Conservation (phyloP, 2,888 invertebrate species). For the Argyresthia albistria region DNA sequence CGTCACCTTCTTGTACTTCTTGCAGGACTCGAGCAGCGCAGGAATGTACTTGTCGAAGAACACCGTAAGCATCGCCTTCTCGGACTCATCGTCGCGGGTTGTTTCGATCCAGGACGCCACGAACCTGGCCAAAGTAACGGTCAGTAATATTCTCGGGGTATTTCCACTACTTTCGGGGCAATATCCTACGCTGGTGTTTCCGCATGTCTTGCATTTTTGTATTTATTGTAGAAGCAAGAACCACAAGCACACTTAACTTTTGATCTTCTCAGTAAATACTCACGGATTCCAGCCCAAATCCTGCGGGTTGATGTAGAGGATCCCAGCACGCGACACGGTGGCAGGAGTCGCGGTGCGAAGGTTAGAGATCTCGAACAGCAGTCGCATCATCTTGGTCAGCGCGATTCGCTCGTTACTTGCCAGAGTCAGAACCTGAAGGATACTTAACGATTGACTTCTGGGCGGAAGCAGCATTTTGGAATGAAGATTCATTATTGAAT, state of each 20-base stretch:
- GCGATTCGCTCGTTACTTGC: constrained; percentile 97
- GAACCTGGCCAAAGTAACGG: constrained; percentile 61
- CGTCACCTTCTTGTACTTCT: constrained; percentile 89
- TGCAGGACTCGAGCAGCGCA: constrained; percentile 82
- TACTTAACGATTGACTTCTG: neutral
- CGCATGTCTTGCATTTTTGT: too few relatives aligned
- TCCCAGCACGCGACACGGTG: constrained; percentile 95
- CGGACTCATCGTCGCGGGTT: constrained; percentile 77
- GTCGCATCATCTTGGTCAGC: constrained; percentile 88
- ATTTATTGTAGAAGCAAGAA: too few relatives aligned
- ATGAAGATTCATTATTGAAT: too few relatives aligned
- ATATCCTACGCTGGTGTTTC: too few relatives aligned
- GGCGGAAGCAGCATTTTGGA: neutral
- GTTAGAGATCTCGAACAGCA: constrained; percentile 94
- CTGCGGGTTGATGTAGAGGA: constrained; percentile 93
- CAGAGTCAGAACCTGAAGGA: constrained; percentile 81
- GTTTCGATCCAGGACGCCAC: constrained; percentile 92
- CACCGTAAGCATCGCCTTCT: constrained; percentile 85
- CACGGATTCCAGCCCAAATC: constrained; percentile 96
- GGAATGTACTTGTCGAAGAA: constrained; percentile 96
- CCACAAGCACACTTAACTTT: too few relatives aligned
- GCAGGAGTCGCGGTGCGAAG: constrained; percentile 95
- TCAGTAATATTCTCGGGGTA: too few relatives aligned
- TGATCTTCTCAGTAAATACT: too few relatives aligned
- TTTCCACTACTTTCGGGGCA: too few relatives aligned